A percentile compares a stretch with the other conserved stretches of the same genome.
phyloP scores from a whole-genome alignment of 1,140 invertebrate genomes.

The Ips nitidus region DNA sequence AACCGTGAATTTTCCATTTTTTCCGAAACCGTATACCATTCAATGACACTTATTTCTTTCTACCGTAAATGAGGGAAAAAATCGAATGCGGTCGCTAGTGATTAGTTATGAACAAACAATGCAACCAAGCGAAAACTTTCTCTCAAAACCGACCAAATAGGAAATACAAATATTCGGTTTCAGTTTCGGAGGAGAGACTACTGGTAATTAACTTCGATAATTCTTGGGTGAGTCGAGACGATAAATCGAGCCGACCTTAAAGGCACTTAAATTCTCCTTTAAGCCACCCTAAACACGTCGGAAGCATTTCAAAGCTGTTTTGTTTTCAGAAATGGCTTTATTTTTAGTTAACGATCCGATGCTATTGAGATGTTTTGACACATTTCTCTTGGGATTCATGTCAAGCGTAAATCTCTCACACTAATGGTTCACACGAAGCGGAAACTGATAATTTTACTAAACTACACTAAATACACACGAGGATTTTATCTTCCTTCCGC shows the following conservation, averaged over 20 bases:
- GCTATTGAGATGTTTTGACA: conserved; percentile 42
- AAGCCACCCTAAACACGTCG: conserved; percentile 17
- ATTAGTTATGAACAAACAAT: too few relatives aligned
- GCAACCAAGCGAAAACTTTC: too few relatives aligned
- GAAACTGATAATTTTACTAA: conserved; percentile 45
- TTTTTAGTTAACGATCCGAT: conserved; percentile 41
- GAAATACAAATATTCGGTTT: too few relatives aligned
- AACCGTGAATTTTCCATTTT: too few relatives aligned
- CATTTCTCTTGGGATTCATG: conserved; percentile 46
- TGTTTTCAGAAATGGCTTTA: conserved; percentile 32
- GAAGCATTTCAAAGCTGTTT: conserved; percentile 25
- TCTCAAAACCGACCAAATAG: too few relatives aligned
- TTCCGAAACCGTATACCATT: too few relatives aligned
- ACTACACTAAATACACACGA: conserved; percentile 10
- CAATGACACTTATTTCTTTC: too few relatives aligned
- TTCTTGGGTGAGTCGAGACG: conserved; percentile 1
- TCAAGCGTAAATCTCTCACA: conserved; percentile 45
- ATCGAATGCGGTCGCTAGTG: too few relatives aligned
- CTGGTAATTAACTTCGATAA: conserved; percentile 14
- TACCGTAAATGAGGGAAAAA: too few relatives aligned
- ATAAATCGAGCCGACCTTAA: conserved; percentile 14
- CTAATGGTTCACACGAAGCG: conserved; percentile 43
- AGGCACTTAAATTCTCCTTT: conserved; percentile 10
- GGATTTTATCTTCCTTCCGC: conserved; percentile 26
- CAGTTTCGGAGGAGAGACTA: too few relatives aligned